Percentiles rank a stretch among this genome's conserved stretches.
Conservation (phyloP, 35 echinoderm and acorn worm genomes). For the Lytechinus variegatus region DNA sequence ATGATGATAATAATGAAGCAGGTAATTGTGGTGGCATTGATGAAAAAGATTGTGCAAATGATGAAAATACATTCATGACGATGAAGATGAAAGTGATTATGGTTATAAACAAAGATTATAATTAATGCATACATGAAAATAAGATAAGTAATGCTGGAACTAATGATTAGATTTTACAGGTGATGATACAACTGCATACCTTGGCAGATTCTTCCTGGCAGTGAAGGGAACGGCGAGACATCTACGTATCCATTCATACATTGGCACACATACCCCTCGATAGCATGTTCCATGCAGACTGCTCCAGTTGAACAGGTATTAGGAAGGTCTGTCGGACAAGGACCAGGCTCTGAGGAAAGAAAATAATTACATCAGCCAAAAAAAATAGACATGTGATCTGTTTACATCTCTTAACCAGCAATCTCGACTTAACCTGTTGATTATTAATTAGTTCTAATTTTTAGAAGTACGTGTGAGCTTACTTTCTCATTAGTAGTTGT, state of each 20-base stretch:
- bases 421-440: no score
- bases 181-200: not conserved
- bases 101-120: no score
- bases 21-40: no score
- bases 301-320: constrained; percentile 12
- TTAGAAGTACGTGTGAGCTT: no score
- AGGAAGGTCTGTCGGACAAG: constrained; percentile 18
- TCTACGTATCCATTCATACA: not conserved
- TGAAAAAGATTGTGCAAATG: no score
- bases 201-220: constrained; percentile 26
- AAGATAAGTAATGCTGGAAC: no score
- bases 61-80: no score
- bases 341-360: not conserved
- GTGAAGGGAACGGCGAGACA: constrained; percentile 6
- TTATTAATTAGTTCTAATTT: no score
- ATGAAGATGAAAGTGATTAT: no score
- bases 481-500: no score
- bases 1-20: not conserved
- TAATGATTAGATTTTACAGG: not conserved
- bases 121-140: no score
- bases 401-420: not conserved
- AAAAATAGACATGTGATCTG: not conserved
- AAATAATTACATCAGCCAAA: not conserved
- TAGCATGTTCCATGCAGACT: not conserved
- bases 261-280: not conserved